Base-by-base conservation (phyloP, 2,797 vertebrate species). In the Sebastes trivittatus region DNA sequence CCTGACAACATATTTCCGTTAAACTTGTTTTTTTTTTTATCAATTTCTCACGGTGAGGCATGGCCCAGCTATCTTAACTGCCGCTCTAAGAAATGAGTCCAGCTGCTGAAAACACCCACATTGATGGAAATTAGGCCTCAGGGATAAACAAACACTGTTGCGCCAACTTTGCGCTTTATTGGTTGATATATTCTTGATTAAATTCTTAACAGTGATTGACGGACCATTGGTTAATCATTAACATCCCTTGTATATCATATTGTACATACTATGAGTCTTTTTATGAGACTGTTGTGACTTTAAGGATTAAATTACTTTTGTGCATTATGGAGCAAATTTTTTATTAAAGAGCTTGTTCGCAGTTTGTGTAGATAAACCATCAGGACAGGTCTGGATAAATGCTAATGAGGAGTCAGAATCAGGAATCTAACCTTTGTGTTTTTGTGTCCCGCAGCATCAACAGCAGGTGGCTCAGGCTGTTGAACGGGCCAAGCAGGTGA, bases 401-500 rank as follows among this genome's bases (percentile, higher is more conserved):
- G 54, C n/a, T 36, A n/a, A 62, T 72, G 52, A 52, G 46, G 18
- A 52, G 18, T 52, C 46, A 9, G 46, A 52, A n/a, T 52, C 46
- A 52, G 18, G 18, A 80, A 36, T 81, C 65, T 89, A 42, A 88
- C 84, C 46, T 78, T 30, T 86, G 79, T 87, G 74, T 86, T 83
- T 87, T 1, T 91, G 58, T 95, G 77, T 91, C 80, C 30, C 79
- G 25, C 92, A 98, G 98, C 98, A 99, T 93, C 98, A 99, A 95
- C 98, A 99, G 96, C 98, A 99, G 94, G 98, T 99, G 55, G 97
- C 98, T 27, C 98, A 99, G 93, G 98, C 98, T 66, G 97, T 99
- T 95, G 98, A 99, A 16, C 97, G 98, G 72, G 98, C 98, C 92
- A 99, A 99, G 92, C 98, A 99, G 92, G 98, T 99, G 95, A 99